Conservation (phyloP, 2,113 vertebrate species). For the Melospiza melodia region DNA sequence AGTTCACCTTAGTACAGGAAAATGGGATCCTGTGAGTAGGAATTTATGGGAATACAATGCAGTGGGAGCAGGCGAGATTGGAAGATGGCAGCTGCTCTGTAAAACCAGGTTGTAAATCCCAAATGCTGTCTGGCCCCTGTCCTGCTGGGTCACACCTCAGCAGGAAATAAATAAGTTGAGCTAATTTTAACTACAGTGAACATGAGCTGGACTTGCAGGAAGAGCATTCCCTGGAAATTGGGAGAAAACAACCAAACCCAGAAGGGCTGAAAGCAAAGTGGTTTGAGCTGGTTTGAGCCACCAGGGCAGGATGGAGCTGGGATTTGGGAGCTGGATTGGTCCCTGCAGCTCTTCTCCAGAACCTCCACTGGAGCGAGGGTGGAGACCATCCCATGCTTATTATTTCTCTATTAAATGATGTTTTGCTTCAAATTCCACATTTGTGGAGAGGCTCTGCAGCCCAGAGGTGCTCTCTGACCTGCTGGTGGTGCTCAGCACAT, state of each 20-base stretch:
- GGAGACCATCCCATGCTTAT: accelerated
- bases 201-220: neutral
- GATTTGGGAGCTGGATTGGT: neutral
- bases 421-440: neutral
- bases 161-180: neutral
- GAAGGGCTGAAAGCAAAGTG: neutral
- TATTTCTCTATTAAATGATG: neutral
- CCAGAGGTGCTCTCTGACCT: neutral
- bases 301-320: neutral
- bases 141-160: neutral
- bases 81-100: neutral
- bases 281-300: neutral
- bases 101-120: neutral
- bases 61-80: neutral
- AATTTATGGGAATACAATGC: accelerated
- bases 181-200: neutral
- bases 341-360: neutral
- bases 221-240: neutral
- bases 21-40: accelerated
- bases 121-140: neutral
- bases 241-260: neutral
- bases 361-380: accelerated
- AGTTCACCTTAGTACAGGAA: neutral
- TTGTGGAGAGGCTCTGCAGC: neutral
- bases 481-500: neutral